Percentiles rank a stretch among this genome's conserved stretches.
Conservation (phyloP, 2,888 invertebrate species). For the Xestia xanthographa region DNA sequence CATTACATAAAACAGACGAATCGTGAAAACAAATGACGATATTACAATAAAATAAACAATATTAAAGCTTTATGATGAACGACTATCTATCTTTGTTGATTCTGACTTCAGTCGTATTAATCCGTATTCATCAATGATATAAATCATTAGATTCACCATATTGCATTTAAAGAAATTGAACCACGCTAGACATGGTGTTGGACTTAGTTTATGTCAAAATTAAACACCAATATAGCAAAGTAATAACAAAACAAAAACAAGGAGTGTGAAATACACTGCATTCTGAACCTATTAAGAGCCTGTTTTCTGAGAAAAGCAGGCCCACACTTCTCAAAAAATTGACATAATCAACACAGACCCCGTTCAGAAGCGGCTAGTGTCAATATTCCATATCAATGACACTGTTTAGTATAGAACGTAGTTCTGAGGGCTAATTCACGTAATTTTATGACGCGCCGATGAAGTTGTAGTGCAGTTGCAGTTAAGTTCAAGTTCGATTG, state of each 20-base stretch:
- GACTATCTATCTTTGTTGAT: slow-evolving; percentile 32
- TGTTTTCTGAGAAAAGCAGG: not conserved
- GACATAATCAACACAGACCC: not conserved
- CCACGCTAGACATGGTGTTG: not conserved
- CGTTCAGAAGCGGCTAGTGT: not conserved
- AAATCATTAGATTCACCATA: not conserved
- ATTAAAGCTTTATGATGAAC: slow-evolving; percentile 31
- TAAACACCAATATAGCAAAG: not conserved
- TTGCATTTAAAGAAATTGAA: not conserved
- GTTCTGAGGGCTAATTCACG: too few species aligned
- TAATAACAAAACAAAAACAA: not conserved
- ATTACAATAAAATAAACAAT: slow-evolving; percentile 31
- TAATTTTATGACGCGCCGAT: too few species aligned
- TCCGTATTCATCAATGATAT: slow-evolving; percentile 7
- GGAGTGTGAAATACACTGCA: not conserved
- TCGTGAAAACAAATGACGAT: slow-evolving; percentile 21
- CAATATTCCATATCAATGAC: not conserved
- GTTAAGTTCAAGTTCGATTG: too few species aligned
- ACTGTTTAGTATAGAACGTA: not conserved
- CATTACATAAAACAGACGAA: slow-evolving; percentile 27
- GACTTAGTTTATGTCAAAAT: not conserved
- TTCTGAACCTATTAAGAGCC: not conserved
- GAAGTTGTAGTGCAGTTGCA: too few species aligned
- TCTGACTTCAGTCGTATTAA: slow-evolving; percentile 42
- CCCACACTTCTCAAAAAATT: not conserved